Evolutionary conservation across 2,888 invertebrate genomes (phyloP).

Genomic region (Drosophila infuscata): DNA sequence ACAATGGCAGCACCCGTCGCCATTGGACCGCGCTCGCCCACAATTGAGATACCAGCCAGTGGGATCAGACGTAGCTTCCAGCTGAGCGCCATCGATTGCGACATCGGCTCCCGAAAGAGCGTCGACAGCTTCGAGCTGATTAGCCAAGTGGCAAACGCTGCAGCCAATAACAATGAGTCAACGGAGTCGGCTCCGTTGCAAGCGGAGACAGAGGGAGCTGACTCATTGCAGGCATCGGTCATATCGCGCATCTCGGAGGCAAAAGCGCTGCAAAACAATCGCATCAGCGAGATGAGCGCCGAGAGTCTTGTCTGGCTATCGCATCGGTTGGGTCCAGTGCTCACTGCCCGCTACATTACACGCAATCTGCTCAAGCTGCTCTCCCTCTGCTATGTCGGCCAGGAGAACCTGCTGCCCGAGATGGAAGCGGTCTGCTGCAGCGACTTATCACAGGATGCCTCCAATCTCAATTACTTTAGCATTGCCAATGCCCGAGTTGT

Average conservation of each 20-base stretch:
- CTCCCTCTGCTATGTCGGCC: slow-evolving; percentile 95
- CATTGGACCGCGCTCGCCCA: slow-evolving; percentile 87
- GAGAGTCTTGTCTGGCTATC: slow-evolving; percentile 96
- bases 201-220: slow-evolving; percentile 60
- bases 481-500: slow-evolving; percentile 88
- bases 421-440: slow-evolving; percentile 18
- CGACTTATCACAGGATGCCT: slow-evolving; percentile 81
- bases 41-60: slow-evolving; percentile 89
- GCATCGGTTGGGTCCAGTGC: slow-evolving; percentile 96
- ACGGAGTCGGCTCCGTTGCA: slow-evolving; percentile 26
- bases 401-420: slow-evolving; percentile 89
- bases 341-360: slow-evolving; percentile 95
- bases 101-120: slow-evolving; percentile 88
- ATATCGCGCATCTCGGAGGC: slow-evolving; percentile 83
- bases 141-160: slow-evolving; percentile 63
- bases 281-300: slow-evolving; percentile 94
- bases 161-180: slow-evolving; percentile 29
- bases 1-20: slow-evolving; percentile 43
- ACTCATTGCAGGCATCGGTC: slow-evolving; percentile 83
- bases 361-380: slow-evolving; percentile 97
- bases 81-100: slow-evolving; percentile 87
- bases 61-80: slow-evolving; percentile 85
- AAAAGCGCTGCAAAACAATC: slow-evolving; percentile 85
- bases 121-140: slow-evolving; percentile 85
- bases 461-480: slow-evolving; percentile 87